Conservation (phyloP, 2,888 invertebrate genomes). For the Amaurobius ferox region DNA sequence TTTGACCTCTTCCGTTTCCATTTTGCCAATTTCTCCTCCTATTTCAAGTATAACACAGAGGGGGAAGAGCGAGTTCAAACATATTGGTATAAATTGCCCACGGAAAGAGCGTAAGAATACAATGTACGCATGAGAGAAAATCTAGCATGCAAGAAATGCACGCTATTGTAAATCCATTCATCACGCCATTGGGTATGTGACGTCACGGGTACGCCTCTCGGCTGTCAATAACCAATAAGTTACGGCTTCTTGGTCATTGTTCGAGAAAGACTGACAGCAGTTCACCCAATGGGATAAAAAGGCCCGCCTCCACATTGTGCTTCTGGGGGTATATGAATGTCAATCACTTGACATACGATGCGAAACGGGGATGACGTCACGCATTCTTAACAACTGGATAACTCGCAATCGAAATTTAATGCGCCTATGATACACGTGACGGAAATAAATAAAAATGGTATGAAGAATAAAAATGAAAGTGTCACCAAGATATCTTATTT, state of each 20-base stretch:
- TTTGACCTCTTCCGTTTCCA: conserved; percentile 8
- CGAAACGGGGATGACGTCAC: conserved; percentile 52
- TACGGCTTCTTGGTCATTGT: conserved; percentile 48
- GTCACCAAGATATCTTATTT: no score
- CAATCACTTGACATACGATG: conserved; percentile 50
- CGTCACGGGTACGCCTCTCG: conserved; percentile 45
- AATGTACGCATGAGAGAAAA: conserved; percentile 55
- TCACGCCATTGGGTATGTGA: conserved; percentile 43
- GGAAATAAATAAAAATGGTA: no score
- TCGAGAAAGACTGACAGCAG: conserved; percentile 39
- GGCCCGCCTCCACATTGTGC: conserved; percentile 55
- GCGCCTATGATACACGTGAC: not conserved
- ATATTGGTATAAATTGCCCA: conserved; percentile 17
- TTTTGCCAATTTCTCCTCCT: conserved; percentile 3
- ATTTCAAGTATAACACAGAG: not conserved
- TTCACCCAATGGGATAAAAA: conserved; percentile 40
- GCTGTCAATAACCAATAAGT: conserved; percentile 67
- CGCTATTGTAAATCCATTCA: conserved; percentile 47
- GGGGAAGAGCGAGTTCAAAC: conserved; percentile 53
- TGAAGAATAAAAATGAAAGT: no score
- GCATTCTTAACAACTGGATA: not conserved
- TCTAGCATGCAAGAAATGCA: conserved; percentile 26
- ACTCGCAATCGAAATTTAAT: conserved; percentile 3
- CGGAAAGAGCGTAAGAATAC: conserved; percentile 32
- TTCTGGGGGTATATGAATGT: conserved; percentile 20